Base-by-base conservation (phyloP, 2,797 vertebrate genomes). In the Sebastiscus albofasciatus region DNA sequence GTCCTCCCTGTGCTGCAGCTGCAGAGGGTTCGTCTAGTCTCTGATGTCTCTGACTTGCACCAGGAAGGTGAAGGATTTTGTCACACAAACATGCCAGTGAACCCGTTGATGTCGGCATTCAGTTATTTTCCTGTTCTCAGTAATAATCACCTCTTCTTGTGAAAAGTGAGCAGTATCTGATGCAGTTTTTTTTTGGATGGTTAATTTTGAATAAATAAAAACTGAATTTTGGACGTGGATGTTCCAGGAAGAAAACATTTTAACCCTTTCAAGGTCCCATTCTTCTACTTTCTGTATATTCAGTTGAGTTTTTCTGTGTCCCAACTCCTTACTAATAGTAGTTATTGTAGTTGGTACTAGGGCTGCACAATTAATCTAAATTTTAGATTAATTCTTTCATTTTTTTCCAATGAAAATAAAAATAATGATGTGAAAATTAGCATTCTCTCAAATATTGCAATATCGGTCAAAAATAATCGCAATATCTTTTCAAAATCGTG, bases 171-270 rank as follows among this genome's bases (percentile, higher is more conserved):
- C 56, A 33, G 33, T 67, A 56, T 79, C 72, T 79, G 72, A 69
- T 80, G 81, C 79, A 72, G 58, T 81, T 81, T 59, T 83, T 76
- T 83, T 77, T 75, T 36, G 34, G 54, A 71, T 85, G 71, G 54
- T 66, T 42, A 33, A 56, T 49, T 90, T 90, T 85, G 24, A 90
- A 81, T 81, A 14, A 93, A 89, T 91, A 90, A 92, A 91, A 83
- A 42, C 29, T n/a, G 36, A 86, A 29, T 79, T 83, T 79, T 80
- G 78, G 76, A 80, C 3, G 2, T 73, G 39, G 67, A 42, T 72
- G 54, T 87, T 88, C 34, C 31, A 74, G 67, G 12, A 74, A 80
- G 34, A 82, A 84, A 82, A 84, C 56, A 77, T 16, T 71, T 31
- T 13, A 71, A 73, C 33, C 10, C 10, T 31, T 31, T 5, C 34